Evolutionary conservation across 2,888 invertebrate species (phyloP).

Genomic region (Dexiosoma caninum): DNA sequence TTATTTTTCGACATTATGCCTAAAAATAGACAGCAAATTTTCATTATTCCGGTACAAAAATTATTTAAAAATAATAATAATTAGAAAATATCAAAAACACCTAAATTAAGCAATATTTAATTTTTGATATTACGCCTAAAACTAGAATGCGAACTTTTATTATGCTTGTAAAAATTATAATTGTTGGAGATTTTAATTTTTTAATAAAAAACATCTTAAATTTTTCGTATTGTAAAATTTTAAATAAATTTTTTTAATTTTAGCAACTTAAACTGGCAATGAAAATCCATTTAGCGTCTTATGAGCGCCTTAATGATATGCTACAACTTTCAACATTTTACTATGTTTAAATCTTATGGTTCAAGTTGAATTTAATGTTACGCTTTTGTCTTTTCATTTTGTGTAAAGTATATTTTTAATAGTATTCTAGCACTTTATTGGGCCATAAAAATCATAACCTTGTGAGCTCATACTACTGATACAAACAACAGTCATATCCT

Average conservation of each 20-base stretch:
- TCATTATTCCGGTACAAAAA: too few relatives aligned
- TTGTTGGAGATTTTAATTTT: background rate
- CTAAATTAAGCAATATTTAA: background rate
- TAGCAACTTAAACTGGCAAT: background rate
- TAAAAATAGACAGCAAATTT: too few relatives aligned
- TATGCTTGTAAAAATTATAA: background rate
- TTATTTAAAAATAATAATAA: background rate
- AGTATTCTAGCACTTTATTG: slow-evolving; percentile 36
- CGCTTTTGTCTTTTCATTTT: slow-evolving; percentile 10
- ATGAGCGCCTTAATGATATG: slow-evolving; percentile 19
- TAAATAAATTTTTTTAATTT: background rate
- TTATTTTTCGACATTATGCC: too few relatives aligned
- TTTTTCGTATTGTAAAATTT: too few relatives aligned
- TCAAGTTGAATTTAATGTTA: slow-evolving; percentile 8
- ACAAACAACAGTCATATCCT: too few relatives aligned
- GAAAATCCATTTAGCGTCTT: background rate
- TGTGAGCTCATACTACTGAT: slow-evolving; percentile 30
- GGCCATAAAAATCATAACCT: slow-evolving; percentile 51
- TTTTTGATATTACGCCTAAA: background rate
- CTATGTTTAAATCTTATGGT: slow-evolving; percentile 20
- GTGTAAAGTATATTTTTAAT: slow-evolving; percentile 28
- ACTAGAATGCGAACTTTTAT: background rate
- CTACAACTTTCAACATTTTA: background rate
- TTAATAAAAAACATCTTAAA: background rate
- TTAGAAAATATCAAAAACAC: background rate